Base-by-base conservation (phyloP, 2,797 vertebrate genomes). In the Clarias pachynema region DNA sequence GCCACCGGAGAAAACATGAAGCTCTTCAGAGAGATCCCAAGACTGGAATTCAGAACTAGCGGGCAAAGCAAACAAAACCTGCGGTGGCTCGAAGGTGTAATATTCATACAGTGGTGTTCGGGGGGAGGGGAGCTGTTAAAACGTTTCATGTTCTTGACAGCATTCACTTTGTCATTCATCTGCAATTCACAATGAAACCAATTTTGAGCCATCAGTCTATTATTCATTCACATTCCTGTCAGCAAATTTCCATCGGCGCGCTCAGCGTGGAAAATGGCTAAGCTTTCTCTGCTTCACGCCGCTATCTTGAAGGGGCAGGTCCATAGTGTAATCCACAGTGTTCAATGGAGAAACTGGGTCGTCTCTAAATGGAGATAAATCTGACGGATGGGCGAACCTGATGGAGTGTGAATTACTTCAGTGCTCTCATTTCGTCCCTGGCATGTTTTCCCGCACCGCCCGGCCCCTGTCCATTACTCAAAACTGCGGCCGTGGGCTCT, bases 401-500 rank as follows among this genome's bases (percentile, higher is more conserved):
- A 84, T 31, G 65, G 84, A 66, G 87, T 88, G 87, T 65, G 72
- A 90, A 85, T 87, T 85, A 86, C 83, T 88, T 72, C 89, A 86
- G 73, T 44, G 53, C 57, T 89, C 81, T 80, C 75, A 49, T 90
- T 91, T 91, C 79, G 78, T 85, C 56, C 49, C 59, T 86, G 85
- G 72, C 53, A 59, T 79, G 63, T 70, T 82, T 79, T n/a, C 85
- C 86, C 53, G 49, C 40, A 85, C 86, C 75, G 62, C 80, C 57
- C 84, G 79, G 89, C 79, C 74, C 66, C 49, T 85, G 85, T 89
- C 79, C 72, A 90, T 90, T 92, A 92, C 92, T 92, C 91, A 90
- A 86, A 86, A 87, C 79, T 65, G 85, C 85, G 86, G 88, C 84
- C 34, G 9, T 83, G 49, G 49, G 86, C 89, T 63, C 88, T 89